Base-by-base conservation (phyloP, 2,113 vertebrate species). In the Leptobrachium leishanense region DNA sequence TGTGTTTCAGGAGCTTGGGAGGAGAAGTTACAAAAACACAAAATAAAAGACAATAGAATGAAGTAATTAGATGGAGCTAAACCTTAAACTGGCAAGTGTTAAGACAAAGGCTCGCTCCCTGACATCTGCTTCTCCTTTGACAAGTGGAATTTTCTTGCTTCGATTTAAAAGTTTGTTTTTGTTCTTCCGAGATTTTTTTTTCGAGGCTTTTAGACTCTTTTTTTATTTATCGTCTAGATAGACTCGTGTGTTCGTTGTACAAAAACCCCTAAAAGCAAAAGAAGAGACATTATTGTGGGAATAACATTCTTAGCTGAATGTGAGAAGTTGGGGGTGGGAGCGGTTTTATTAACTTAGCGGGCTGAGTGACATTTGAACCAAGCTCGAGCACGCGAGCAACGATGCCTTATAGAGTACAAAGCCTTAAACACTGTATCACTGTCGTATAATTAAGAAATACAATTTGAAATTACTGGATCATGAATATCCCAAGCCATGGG, bases 41-140 rank as follows among this genome's bases (percentile, higher is more conserved):
- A 79, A 85, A 86, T 93, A 89, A 94, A 95, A 94, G 87, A 95
- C 93, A 96, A 95, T 93, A 78, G 90, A 88, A 80, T 87, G 75
- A 88, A 87, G 76, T 88, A 86, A 90, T 92, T 85, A 92, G 84
- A 88, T 92, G 86, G 87, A 88, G 90, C 86, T 87, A 84, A 77
- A 83, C 77, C 84, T 82, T 77, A 84, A 81, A 69, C 86, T 84
- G 81, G 81, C 2, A 46, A 84, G 83, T 84, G 55, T 31, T 75
- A 43, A 76, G 87, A 94, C 93, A 95, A 95, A 94, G 88, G 85
- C 83, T 79, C 76, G 70, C 44, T 2, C 79, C 55, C 40, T 15
- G 88, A 94, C 95, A 96, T 95, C 95, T 96, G 92, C 88, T 87
- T 84, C 13, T 84, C 82, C 81, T 39, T 77, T 82, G 88, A 87